Evolutionary conservation across 2,113 vertebrate species (phyloP).

Genomic region (Gnathonemus longibarbis): DNA sequence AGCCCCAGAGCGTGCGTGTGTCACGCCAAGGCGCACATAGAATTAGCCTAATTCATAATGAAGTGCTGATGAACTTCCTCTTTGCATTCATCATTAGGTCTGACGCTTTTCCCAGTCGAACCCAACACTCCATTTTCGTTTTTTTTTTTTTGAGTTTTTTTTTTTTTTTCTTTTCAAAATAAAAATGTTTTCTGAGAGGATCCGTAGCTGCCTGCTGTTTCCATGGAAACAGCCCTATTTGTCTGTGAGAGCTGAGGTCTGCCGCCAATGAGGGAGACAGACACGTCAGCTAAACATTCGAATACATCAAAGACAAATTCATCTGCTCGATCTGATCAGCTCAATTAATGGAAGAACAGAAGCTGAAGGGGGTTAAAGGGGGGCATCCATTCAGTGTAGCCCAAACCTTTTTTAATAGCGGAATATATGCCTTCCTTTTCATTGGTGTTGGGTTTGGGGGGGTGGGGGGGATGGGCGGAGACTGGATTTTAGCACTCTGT

Average conservation of each 20-base stretch:
- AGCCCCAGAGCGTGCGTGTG: constrained; percentile 65
- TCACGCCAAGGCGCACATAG: constrained; percentile 63
- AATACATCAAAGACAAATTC: constrained; percentile 82
- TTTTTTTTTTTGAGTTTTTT: background rate
- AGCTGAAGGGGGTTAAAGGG: constrained; percentile 90
- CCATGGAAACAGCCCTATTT: constrained; percentile 93
- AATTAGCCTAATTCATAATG: constrained; percentile 81
- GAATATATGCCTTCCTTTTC: constrained; percentile 67
- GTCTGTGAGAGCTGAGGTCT: constrained; percentile 66
- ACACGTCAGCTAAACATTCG: constrained; percentile 71
- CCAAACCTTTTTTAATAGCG: constrained; percentile 68
- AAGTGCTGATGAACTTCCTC: constrained; percentile 77
- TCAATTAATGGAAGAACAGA: constrained; percentile 90
- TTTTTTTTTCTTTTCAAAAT: constrained; percentile 72
- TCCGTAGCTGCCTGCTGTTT: constrained; percentile 84
- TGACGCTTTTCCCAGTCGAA: constrained; percentile 50
- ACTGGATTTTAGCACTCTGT: constrained; percentile 84
- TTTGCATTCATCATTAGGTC: constrained; percentile 79
- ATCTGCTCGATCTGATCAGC: constrained; percentile 88
- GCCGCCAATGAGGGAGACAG: constrained; percentile 72
- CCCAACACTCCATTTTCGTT: background rate
- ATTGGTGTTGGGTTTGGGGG: background rate
- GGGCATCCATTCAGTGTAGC: constrained; percentile 84
- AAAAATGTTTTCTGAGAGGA: constrained; percentile 84
- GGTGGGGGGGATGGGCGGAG: constrained; percentile 57